Evolutionary conservation across 2,113 vertebrate genomes (phyloP).

Genomic region (Aythya baeri): DNA sequence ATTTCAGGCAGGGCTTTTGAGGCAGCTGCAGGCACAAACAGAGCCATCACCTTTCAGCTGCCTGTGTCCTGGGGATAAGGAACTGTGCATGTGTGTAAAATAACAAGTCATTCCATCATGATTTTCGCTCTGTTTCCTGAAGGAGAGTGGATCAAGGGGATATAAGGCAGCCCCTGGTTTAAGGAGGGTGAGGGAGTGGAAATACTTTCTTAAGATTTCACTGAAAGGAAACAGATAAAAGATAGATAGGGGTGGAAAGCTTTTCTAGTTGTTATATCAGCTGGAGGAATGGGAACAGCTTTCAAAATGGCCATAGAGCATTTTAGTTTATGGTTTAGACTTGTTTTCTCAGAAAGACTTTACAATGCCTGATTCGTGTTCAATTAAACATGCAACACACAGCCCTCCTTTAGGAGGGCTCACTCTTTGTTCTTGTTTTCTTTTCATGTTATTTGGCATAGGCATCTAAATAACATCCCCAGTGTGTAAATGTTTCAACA

Average conservation of each 20-base stretch:
- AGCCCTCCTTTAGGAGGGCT: neutral
- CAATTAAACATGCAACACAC: neutral
- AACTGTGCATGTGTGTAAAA: neutral
- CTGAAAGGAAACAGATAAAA: conserved; percentile 53
- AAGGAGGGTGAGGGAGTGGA: neutral
- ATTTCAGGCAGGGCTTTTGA: neutral
- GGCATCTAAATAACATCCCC: neutral
- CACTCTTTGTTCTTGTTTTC: conserved; percentile 11
- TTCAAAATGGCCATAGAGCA: neutral
- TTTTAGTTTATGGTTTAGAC: neutral
- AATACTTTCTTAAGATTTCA: conserved; percentile 36
- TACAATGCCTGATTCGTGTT: neutral
- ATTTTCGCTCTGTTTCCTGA: neutral
- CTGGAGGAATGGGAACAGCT: neutral
- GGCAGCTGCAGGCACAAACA: neutral
- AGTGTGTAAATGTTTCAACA: neutral
- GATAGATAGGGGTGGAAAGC: neutral
- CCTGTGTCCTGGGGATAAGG: neutral
- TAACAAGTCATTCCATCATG: neutral
- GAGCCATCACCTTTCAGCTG: neutral
- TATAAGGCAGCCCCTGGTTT: neutral
- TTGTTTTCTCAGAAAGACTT: neutral
- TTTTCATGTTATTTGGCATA: conserved; percentile 2
- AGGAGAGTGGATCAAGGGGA: neutral
- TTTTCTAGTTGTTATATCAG: conserved; percentile 23